phyloP scores from a whole-genome alignment of 2,113 vertebrate genomes.

The Choloepus hoffmanni region DNA sequence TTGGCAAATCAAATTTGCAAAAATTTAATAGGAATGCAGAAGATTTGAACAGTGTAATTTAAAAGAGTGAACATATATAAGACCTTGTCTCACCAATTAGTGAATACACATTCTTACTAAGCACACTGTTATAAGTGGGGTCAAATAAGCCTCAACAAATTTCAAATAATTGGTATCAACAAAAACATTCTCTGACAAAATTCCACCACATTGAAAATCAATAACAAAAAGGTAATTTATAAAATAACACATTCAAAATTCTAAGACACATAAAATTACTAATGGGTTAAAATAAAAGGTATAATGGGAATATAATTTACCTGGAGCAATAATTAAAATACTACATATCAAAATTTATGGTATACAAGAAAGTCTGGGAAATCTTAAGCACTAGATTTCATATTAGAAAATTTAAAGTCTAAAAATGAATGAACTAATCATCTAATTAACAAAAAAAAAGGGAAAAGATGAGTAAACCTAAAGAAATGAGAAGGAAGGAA shows the following conservation, averaged over 20 bases:
- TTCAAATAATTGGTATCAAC: background rate
- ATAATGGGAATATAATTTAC: background rate
- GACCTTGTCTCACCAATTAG: background rate
- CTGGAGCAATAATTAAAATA: background rate
- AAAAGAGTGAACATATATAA: background rate
- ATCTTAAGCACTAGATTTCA: background rate
- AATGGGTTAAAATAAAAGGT: background rate
- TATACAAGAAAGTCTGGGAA: background rate
- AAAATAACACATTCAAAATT: background rate
- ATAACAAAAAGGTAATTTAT: background rate
- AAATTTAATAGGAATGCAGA: background rate
- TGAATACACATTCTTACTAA: background rate
- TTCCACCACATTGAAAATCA: background rate
- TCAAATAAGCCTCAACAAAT: background rate
- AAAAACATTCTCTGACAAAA: background rate
- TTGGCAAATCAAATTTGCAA: background rate
- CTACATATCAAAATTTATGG: background rate
- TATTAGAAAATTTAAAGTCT: background rate
- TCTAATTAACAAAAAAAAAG: too few species aligned
- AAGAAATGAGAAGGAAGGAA: background rate
- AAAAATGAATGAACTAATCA: background rate
- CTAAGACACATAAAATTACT: background rate
- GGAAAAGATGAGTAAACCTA: background rate
- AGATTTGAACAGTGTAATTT: background rate
- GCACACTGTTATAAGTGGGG: background rate